Conservation (phyloP, 2,797 vertebrate species). For the Enteromius fasciolatus region DNA sequence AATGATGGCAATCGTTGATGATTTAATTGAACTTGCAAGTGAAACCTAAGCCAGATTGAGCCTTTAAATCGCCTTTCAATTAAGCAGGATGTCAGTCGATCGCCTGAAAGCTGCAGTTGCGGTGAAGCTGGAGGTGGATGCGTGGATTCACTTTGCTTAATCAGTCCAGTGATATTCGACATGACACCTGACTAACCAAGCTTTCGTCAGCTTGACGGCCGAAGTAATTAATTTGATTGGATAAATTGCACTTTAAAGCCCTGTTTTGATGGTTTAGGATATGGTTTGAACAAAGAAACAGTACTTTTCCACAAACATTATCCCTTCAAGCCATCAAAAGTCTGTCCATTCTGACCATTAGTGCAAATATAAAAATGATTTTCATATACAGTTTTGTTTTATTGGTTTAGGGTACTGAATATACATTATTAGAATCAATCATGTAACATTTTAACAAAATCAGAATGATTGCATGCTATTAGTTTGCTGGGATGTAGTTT, state of each 20-base stretch:
- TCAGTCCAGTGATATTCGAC: conserved; percentile 71
- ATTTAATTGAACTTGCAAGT: conserved; percentile 71
- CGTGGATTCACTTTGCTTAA: conserved; percentile 63
- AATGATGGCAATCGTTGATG: conserved; percentile 45
- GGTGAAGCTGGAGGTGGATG: neutral
- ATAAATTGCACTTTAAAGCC: conserved; percentile 9
- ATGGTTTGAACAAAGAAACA: neutral
- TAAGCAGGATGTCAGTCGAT: conserved; percentile 68
- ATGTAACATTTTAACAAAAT: neutral
- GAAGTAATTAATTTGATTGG: conserved; percentile 9
- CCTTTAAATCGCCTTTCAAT: conserved; percentile 73
- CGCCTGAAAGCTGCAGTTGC: conserved; percentile 49
- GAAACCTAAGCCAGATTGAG: conserved; percentile 67
- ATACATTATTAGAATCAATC: neutral
- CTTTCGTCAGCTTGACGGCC: neutral
- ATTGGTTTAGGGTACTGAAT: neutral
- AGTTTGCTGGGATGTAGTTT: neutral
- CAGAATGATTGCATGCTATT: neutral
- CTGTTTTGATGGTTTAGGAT: neutral
- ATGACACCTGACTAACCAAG: conserved; percentile 24
- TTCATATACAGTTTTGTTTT: neutral
- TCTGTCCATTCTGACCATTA: no score
- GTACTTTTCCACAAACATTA: neutral
- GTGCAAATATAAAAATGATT: neutral
- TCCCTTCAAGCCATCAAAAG: neutral